A percentile compares a stretch with the other conserved stretches of the same genome.
Evolutionary conservation across 1,140 invertebrate genomes (phyloP).

Genomic region (Ceratosolen solmsi): DNA sequence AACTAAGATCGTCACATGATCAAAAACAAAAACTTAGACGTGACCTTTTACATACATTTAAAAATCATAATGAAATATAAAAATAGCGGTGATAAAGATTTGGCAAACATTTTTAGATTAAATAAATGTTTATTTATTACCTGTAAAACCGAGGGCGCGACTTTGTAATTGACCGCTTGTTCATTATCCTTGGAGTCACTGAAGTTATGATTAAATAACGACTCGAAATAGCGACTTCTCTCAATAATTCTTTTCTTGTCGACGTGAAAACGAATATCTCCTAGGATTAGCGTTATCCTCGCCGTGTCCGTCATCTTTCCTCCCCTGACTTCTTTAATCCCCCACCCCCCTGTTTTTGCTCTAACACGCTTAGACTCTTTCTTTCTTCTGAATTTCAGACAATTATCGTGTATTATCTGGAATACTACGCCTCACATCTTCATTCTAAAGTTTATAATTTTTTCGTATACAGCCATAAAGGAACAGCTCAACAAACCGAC

Average conservation of each 20-base stretch:
- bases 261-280: constrained; percentile 44
- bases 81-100: no score
- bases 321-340: neutral
- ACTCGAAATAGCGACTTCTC: constrained; percentile 55
- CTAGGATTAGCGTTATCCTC: constrained; percentile 49
- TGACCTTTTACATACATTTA: no score
- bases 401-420: no score
- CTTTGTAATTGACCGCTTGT: constrained; percentile 55
- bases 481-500: neutral
- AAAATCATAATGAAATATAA: no score
- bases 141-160: constrained; percentile 52
- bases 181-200: constrained; percentile 54
- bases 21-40: no score
- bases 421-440: neutral
- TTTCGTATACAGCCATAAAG: no score
- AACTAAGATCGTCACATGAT: no score
- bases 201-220: constrained; percentile 56
- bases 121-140: constrained; percentile 30
- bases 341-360: neutral
- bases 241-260: constrained; percentile 49
- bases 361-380: neutral
- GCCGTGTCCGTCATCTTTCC: constrained; percentile 39
- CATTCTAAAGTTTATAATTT: no score
- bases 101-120: no score
- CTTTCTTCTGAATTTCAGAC: neutral